phyloP scores from a whole-genome alignment of 2,113 vertebrate species.

The Diglossa brunneiventris region DNA sequence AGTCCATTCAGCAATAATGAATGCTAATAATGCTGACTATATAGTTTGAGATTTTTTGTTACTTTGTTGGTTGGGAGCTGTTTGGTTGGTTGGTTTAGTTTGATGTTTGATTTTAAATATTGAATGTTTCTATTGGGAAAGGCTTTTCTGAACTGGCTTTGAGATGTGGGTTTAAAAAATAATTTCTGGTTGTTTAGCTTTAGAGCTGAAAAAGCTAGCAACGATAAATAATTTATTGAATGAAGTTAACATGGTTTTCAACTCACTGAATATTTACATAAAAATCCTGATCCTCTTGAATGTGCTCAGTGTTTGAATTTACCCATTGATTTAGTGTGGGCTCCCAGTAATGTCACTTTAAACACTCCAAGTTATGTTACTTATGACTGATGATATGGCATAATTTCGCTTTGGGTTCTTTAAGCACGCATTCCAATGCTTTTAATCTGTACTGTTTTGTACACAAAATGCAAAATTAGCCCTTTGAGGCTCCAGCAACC shows the following conservation, averaged over 20 bases:
- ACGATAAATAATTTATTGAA: slow-evolving; percentile 4
- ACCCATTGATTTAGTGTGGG: neutral
- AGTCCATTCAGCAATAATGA: neutral
- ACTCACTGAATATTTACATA: neutral
- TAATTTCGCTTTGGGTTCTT: neutral
- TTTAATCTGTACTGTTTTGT: neutral
- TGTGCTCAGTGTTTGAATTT: neutral
- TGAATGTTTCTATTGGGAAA: neutral
- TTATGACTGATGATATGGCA: neutral
- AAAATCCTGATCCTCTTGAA: neutral
- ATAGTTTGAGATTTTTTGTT: neutral
- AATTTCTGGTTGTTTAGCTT: neutral
- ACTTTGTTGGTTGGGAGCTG: no score
- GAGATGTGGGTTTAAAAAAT: neutral
- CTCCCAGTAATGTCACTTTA: neutral
- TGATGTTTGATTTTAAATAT: neutral
- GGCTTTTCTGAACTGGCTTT: neutral
- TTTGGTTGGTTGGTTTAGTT: neutral
- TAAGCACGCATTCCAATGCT: neutral
- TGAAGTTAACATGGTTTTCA: neutral
- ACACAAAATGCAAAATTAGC: neutral
- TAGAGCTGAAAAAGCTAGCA: neutral
- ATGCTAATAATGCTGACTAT: neutral
- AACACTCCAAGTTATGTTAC: neutral
- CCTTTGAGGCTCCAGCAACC: neutral